Base-by-base conservation (phyloP, 2,113 vertebrate species). In the Podiceps cristatus region DNA sequence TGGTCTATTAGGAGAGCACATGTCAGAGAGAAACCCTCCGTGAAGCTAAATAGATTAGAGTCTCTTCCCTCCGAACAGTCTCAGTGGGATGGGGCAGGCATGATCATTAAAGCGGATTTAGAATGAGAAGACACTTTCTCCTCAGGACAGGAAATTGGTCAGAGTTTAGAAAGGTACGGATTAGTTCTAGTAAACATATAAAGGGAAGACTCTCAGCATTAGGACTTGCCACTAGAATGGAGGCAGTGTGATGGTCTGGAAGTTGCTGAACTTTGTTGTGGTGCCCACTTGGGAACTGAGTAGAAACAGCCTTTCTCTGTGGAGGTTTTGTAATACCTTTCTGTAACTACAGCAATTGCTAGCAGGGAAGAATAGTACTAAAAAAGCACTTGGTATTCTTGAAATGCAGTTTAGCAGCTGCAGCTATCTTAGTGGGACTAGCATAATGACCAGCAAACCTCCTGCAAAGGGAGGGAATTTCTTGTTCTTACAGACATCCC, bases 21-120 rank as follows among this genome's bases (percentile, higher is more conserved):
- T 96, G 98, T 98, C 97, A 94, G 93, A 97, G 67, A 95, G 96
- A 94, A 95, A 83, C 86, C 59, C 88, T 98, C 93, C 0, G 19
- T 97, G 91, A 95, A 96, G 94, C 97, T 97, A 97, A 98, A 97
- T 94, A 97, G 96, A 97, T 98, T 96, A 96, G 91, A 80, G 76
- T 73, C 94, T 82, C 76, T 95, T 97, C 77, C 49, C 69, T 95
- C 85, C 37, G 86, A 73, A 52, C 12, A 14, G 23, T 62, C 95
- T 94, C 95, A 19, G 79, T 86, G 92, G 94, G 96, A 84, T 81
- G 75, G 77, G 67, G 96, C 75, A 92, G 95, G 96, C 75, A 31
- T 82, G 81, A 88, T 92, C 60, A 1, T 78, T 97, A 97, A 95
- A 86, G 29, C 18, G 40, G 86, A 77, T 88, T 97, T 88, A 67